Conservation (phyloP, 2,888 invertebrate species). For the Drosophila eohydei region DNA sequence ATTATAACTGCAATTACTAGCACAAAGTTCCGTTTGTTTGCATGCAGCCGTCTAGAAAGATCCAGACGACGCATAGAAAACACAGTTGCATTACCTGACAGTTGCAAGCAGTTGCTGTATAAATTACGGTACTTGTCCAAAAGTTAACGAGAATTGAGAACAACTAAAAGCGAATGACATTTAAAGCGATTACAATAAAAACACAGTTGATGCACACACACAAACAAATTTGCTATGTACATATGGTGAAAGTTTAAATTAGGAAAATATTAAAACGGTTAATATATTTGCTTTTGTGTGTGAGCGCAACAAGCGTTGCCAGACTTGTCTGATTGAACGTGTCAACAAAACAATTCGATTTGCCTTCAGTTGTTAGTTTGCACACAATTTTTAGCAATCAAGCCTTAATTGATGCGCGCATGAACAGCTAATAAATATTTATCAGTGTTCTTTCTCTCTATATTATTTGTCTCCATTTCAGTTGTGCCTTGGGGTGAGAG, state of each 20-base stretch:
- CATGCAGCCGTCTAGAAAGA: slow-evolving; percentile 38
- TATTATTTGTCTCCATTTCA: slow-evolving; percentile 36
- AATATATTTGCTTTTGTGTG: slow-evolving; percentile 6
- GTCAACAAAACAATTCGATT: slow-evolving; percentile 34
- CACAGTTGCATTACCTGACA: slow-evolving; percentile 12
- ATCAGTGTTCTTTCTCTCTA: slow-evolving; percentile 27
- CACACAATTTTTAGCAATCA: slow-evolving; percentile 29
- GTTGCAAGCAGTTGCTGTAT: slow-evolving; percentile 27
- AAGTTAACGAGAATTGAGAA: slow-evolving; percentile 22
- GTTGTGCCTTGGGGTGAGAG: slow-evolving; percentile 24
- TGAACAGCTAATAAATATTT: slow-evolving; percentile 38
- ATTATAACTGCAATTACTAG: slow-evolving; percentile 46
- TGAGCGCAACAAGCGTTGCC: slow-evolving; percentile 38
- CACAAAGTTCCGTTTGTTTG: slow-evolving; percentile 19
- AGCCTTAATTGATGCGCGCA: slow-evolving; percentile 27
- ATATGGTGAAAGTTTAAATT: background rate
- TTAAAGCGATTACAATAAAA: slow-evolving; percentile 20
- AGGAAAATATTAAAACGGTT: slow-evolving; percentile 16
- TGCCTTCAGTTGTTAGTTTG: slow-evolving; percentile 13
- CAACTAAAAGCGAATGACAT: slow-evolving; percentile 27
- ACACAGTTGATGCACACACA: slow-evolving; percentile 2
- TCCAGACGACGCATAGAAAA: slow-evolving; percentile 18
- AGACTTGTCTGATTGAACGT: slow-evolving; percentile 16
- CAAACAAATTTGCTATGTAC: background rate
- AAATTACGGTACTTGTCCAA: slow-evolving; percentile 17